Evolutionary conservation across 2,113 vertebrate genomes (phyloP), one percentile per base, ranked within the genome.

Genomic region (Lophius piscatorius): DNA sequence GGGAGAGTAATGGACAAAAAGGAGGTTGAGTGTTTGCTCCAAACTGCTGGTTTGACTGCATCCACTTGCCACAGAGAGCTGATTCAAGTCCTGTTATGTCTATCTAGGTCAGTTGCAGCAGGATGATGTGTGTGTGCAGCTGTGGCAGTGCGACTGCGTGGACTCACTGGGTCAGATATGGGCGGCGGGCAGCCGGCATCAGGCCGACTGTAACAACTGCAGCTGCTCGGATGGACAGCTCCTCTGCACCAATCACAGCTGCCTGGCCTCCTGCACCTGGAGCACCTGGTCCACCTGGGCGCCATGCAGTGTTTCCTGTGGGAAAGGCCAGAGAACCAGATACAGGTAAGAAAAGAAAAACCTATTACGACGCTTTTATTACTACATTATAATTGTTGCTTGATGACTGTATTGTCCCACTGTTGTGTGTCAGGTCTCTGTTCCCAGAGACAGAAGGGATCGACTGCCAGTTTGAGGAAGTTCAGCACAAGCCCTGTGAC

Each of bases 271-370:
- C 48, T 97, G 95, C 9, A 16, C 24, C 0, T 96, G 95, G 95
- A 95, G 95, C 66, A 88, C 62, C 41, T 96, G 95, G 95, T 94
- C 94, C n/a, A 81, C 81, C 23, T 96, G 95, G 95, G 90, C 93
- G 0, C 57, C 70, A 4, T 96, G 95, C 81, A 95, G 95, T 11
- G 56, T 65, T 31, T 92, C 92, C 6, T 96, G 95, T 44, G 93
- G 91, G 10, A 74, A 21, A 0, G 89, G 91, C 34, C 88, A 71
- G 40, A 92, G 88, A 68, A 91, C 89, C 9, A 93, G 93, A 31
- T 94, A 95, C 87, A 91, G 94, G 94, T 94, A 50, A 28, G 66
- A 20, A 24, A n/a, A 14, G 3, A n/a, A n/a, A n/a, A n/a, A n/a
- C n/a, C n/a, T n/a, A n/a, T n/a, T n/a, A n/a, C n/a, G n/a, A n/a